Percentiles rank a stretch among this genome's conserved stretches.
Evolutionary conservation across 92 coral and sea anemone species (phyloP).

Genomic region (Epizoanthus rinbou): DNA sequence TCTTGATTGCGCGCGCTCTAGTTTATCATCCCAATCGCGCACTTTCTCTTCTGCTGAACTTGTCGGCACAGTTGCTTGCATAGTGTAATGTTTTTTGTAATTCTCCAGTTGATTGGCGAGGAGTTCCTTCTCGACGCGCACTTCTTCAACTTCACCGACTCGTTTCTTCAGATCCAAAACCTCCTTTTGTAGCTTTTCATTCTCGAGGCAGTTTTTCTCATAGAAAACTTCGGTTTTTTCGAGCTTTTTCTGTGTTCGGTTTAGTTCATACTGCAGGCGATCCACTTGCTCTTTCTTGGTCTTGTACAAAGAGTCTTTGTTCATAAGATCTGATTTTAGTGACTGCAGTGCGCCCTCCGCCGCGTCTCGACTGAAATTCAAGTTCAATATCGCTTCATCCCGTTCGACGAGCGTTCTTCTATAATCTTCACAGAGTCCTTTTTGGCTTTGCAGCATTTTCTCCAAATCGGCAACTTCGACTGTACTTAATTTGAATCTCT

Average conservation of each 20-base stretch:
- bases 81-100: conserved; percentile 31
- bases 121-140: conserved; percentile 47
- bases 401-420: conserved; percentile 53
- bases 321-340: conserved; percentile 73
- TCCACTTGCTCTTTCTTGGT: conserved; percentile 70
- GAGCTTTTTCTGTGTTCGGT: conserved; percentile 60
- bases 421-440: conserved; percentile 73
- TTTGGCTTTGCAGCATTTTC: conserved; percentile 77
- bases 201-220: conserved; percentile 62
- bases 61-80: conserved; percentile 33
- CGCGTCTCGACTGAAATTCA: conserved; percentile 64
- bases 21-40: conserved; percentile 70
- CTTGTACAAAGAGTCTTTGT: conserved; percentile 65
- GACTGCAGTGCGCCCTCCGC: conserved; percentile 74
- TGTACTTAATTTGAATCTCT: conserved; percentile 57
- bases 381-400: conserved; percentile 67
- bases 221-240: conserved; percentile 64
- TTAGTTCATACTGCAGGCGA: conserved; percentile 64
- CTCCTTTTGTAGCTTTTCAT: conserved; percentile 74
- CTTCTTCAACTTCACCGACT: conserved; percentile 56
- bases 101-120: conserved; percentile 57
- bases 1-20: conserved; percentile 70
- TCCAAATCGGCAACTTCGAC: conserved; percentile 79
- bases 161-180: conserved; percentile 56
- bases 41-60: conserved; percentile 59